Evolutionary conservation across 2,797 vertebrate genomes (phyloP).

Genomic region (Mormyrops boulengeri): DNA sequence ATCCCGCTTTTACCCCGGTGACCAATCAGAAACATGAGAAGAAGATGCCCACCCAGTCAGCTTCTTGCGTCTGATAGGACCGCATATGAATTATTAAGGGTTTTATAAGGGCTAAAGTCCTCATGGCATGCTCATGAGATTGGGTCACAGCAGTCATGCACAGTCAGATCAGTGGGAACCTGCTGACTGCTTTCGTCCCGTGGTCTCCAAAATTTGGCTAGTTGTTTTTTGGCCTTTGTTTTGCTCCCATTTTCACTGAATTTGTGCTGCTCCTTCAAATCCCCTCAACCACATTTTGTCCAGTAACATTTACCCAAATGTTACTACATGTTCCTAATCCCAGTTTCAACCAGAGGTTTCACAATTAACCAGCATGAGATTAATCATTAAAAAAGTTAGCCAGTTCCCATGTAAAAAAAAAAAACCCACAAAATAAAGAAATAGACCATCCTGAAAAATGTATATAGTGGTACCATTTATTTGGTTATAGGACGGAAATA

Average conservation of each 20-base stretch:
- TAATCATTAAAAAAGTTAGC: not conserved
- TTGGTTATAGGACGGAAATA: not conserved
- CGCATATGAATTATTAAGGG: not conserved
- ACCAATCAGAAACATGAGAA: not conserved
- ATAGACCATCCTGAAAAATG: not conserved
- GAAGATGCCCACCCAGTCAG: not conserved
- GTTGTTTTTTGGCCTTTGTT: not conserved
- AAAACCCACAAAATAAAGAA: not conserved
- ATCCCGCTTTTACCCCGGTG: too few relatives aligned
- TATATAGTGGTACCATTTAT: not conserved
- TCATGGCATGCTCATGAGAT: not conserved
- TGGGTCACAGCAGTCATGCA: not conserved
- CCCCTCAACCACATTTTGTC: not conserved
- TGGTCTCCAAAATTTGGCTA: not conserved
- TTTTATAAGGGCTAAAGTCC: not conserved
- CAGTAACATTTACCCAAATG: not conserved
- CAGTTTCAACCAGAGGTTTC: not conserved
- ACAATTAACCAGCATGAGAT: not conserved
- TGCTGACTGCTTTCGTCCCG: not conserved
- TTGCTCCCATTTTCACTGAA: not conserved
- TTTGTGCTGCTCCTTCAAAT: not conserved
- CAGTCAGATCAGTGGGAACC: not conserved
- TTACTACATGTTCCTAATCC: not conserved
- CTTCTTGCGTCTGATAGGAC: not conserved
- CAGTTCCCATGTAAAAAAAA: not conserved